These are phyloP conservation scores for Ascaphus truei DNA, from an alignment of 2,113 vertebrate genomes.

Conservation along the genomic window DNA sequence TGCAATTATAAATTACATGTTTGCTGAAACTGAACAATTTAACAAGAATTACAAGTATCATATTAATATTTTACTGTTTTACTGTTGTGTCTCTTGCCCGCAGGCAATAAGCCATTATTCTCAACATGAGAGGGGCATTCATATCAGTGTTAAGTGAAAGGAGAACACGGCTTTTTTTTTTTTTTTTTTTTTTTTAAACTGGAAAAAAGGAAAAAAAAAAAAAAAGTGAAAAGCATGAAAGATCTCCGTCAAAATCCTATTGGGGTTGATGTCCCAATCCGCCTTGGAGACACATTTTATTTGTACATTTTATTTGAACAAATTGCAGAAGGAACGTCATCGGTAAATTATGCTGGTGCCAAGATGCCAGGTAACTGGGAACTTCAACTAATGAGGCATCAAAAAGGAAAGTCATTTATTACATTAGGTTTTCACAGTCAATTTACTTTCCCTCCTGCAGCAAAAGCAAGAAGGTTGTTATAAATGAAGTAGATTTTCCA, in stretches of 20 bases:
- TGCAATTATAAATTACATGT: background rate
- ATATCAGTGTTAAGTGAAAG: background rate
- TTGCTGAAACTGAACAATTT: background rate
- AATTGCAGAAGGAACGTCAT: background rate
- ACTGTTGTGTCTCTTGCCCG: background rate
- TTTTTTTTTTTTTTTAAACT: no score
- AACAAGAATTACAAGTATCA: background rate
- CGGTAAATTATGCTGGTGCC: background rate
- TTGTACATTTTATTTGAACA: background rate
- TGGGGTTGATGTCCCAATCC: background rate
- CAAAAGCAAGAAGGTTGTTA: constrained; percentile 12
- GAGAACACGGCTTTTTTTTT: no score
- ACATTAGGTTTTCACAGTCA: constrained; percentile 23
- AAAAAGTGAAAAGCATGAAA: background rate
- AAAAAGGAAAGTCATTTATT: constrained; percentile 11
- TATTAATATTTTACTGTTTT: background rate
- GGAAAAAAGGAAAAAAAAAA: background rate
- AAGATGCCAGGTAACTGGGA: constrained; percentile 8
- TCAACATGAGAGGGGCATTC: background rate
- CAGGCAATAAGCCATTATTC: background rate
- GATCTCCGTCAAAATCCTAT: background rate
- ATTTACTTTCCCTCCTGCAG: constrained; percentile 25
- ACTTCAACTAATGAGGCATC: constrained; percentile 17
- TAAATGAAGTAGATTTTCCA: constrained; percentile 3
- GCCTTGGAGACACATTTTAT: background rate